Percentiles rank a stretch among this genome's conserved stretches.
These are phyloP conservation scores for Capitulum mitella DNA, from an alignment of 2,888 invertebrate genomes.

Conservation along the genomic window DNA sequence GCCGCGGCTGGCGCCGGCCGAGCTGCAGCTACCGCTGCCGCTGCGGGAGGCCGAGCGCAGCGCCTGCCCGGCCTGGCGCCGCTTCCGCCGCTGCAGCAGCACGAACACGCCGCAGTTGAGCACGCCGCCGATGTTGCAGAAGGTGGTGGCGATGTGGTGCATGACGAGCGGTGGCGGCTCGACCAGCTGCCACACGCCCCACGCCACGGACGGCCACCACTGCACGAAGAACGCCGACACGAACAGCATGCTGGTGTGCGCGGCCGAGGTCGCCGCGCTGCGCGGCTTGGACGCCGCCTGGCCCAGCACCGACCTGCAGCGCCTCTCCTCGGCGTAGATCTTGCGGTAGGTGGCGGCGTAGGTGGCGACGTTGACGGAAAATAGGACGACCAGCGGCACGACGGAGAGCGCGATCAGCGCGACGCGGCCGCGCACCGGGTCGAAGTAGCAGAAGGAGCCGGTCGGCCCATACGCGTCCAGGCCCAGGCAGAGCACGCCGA, in stretches of 20 bases:
- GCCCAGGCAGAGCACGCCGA: neutral
- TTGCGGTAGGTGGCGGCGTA: neutral
- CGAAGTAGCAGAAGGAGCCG: constrained; percentile 24
- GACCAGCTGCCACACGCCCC: neutral
- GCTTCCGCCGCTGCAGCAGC: neutral
- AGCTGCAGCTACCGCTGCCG: no score
- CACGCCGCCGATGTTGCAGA: neutral
- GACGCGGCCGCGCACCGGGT: neutral
- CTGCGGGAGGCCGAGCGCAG: no score
- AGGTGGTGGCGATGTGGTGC: neutral
- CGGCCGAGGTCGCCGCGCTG: neutral
- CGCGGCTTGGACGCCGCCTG: neutral
- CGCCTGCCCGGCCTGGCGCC: neutral
- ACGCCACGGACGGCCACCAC: neutral
- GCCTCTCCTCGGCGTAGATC: neutral
- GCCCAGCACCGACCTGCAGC: neutral
- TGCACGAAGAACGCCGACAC: neutral
- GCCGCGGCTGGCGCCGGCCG: no score
- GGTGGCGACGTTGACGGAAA: neutral
- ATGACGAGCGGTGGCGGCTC: neutral
- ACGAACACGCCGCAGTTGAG: neutral
- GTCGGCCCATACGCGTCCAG: neutral
- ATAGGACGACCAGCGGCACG: neutral
- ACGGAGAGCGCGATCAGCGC: neutral
- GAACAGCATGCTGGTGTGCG: constrained; percentile 10